These are phyloP conservation scores for Tyrannus savana DNA, from an alignment of 2,113 vertebrate genomes.

Conservation along the genomic window DNA sequence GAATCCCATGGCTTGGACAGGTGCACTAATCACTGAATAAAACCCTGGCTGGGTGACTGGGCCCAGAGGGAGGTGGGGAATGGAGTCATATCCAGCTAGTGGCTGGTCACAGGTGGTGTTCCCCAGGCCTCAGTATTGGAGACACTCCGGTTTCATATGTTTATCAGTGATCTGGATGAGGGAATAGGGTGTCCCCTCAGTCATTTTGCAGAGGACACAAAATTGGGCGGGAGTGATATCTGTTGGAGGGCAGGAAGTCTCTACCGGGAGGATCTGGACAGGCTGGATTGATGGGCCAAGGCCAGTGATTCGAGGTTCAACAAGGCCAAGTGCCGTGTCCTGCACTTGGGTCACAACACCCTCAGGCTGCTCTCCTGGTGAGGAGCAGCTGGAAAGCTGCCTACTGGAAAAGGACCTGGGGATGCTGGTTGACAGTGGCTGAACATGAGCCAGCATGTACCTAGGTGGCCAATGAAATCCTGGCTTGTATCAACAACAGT, in stretches of 20 bases:
- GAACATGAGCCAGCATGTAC: neutral
- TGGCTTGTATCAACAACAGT: neutral
- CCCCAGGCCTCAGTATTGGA: no score
- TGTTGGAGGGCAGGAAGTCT: neutral
- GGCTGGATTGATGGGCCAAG: neutral
- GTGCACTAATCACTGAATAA: neutral
- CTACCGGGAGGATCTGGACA: neutral
- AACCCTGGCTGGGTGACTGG: neutral
- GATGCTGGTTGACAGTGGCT: neutral
- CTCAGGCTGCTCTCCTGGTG: neutral
- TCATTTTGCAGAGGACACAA: neutral
- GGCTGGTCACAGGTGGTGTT: neutral
- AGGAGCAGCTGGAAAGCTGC: neutral
- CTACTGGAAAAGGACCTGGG: neutral
- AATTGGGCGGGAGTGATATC: neutral
- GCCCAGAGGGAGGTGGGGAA: neutral
- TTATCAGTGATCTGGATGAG: neutral
- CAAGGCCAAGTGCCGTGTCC: no score
- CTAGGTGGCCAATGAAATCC: no score
- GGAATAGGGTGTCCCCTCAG: neutral
- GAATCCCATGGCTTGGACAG: neutral
- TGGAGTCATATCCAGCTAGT: neutral
- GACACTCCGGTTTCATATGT: neutral
- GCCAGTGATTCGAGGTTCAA: no score
- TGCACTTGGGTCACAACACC: neutral